Conservation (phyloP, 1,140 invertebrate genomes). For the Lucilia cuprina region DNA sequence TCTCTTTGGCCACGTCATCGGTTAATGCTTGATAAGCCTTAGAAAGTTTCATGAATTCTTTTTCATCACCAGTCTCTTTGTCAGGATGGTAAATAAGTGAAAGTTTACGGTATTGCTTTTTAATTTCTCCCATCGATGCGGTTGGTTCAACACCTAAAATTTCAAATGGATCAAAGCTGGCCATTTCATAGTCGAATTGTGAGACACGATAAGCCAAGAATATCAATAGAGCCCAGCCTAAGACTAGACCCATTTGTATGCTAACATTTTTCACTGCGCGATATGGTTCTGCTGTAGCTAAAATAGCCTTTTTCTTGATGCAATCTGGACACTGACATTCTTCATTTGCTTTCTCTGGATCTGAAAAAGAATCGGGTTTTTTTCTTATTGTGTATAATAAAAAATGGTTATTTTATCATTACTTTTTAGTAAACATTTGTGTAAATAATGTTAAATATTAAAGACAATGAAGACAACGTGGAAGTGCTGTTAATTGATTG, state of each 20-base stretch:
- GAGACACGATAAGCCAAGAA: conserved; percentile 95
- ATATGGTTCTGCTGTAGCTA: conserved; percentile 86
- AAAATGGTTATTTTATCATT: too few relatives aligned
- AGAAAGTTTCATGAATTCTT: conserved; percentile 96
- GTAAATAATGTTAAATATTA: too few relatives aligned
- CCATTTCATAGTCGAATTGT: conserved; percentile 96
- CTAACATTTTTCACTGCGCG: conserved; percentile 78
- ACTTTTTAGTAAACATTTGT: too few relatives aligned
- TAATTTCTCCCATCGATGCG: conserved; percentile 86
- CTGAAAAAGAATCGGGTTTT: conserved; percentile 61
- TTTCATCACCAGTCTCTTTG: conserved; percentile 96
- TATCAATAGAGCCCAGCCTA: conserved; percentile 88
- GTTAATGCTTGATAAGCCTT: conserved; percentile 95
- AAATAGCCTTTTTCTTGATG: conserved; percentile 80
- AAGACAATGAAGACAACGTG: too few relatives aligned
- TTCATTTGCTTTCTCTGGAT: conserved; percentile 75
- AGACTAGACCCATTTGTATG: conserved; percentile 72
- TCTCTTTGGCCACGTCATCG: conserved; percentile 94
- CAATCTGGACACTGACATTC: conserved; percentile 90
- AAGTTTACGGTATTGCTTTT: conserved; percentile 93
- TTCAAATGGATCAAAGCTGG: conserved; percentile 98
- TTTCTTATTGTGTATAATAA: too few relatives aligned
- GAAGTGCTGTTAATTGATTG: too few relatives aligned
- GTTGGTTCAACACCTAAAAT: conserved; percentile 89
- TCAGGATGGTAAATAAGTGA: conserved; percentile 96